These are phyloP conservation scores for Dipodomys stephensi DNA, from an alignment of 2,113 vertebrate species.

Conservation along the genomic window DNA sequence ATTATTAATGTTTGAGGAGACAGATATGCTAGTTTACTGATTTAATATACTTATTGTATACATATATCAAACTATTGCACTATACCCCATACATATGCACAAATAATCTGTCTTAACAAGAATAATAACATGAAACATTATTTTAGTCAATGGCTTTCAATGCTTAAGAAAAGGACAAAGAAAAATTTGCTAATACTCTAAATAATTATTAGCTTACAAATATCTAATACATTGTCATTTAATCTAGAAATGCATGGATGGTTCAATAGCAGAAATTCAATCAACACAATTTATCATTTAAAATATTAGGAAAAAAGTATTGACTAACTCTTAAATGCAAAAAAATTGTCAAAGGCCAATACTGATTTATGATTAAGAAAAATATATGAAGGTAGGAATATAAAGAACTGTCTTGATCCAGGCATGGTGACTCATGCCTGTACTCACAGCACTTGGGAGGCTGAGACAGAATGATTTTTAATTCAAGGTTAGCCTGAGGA, in stretches of 20 bases:
- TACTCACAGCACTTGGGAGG: too few relatives aligned
- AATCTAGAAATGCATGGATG: conserved; percentile 9
- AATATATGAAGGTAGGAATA: too few relatives aligned
- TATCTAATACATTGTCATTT: not conserved
- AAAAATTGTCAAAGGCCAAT: too few relatives aligned
- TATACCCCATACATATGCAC: not conserved
- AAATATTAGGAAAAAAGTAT: too few relatives aligned
- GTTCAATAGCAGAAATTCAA: not conserved
- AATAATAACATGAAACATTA: not conserved
- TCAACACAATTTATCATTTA: not conserved
- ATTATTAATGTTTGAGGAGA: not conserved
- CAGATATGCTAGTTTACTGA: not conserved
- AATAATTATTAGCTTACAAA: not conserved
- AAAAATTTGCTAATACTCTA: not conserved
- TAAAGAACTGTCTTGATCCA: too few relatives aligned
- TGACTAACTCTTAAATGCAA: too few relatives aligned
- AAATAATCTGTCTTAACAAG: not conserved
- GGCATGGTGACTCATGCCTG: too few relatives aligned
- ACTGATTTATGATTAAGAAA: too few relatives aligned
- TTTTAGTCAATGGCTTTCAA: not conserved
- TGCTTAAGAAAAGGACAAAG: not conserved
- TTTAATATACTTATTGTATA: not conserved
- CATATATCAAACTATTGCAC: too few relatives aligned
- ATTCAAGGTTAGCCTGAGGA: too few relatives aligned
- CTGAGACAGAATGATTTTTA: too few relatives aligned